Evolutionary conservation across 1,140 invertebrate species (phyloP), one percentile per base, ranked within the genome.

Genomic region (Euura lappo): DNA sequence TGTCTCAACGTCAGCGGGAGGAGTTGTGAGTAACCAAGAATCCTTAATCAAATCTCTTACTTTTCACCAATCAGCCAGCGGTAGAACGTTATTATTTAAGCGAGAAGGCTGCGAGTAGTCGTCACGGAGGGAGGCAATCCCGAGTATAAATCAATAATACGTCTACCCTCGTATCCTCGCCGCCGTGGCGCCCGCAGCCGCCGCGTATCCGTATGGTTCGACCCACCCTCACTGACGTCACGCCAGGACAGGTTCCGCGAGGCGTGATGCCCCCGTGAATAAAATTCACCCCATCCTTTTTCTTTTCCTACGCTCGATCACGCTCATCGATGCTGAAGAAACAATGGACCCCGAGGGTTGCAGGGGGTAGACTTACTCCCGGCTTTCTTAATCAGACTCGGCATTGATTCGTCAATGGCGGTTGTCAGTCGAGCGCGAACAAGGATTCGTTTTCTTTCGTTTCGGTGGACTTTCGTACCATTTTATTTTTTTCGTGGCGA

Each of bases 1-100:
- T 99, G 91, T 98, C 97, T 89, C 97, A 98, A 93, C 94, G 96
- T 90, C 97, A 99, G 93, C 94, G 95, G 92, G 97, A 99, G 93
- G 97, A 99, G 93, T 92, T 99, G 97, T 98, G 91, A 97, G 97
- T 94, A 80, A 65, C 43, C 65, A 1, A 7, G 4, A 66, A 60
- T 69, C 70, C 11, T 11, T n/a, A 70, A 68, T 71, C 45, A 71
- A 44, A 71, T 10, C 28, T 10, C 11, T 13, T 6, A 11, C 43
- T 47, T 68, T 72, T 69, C 10, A 28, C 28, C 28, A 67, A 68
- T 10, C 11, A 11, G 11, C 8, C 3, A 8, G n/a, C 64, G 8
- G 67, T 43, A 7, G 46, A 46, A 46, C 69, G 73, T 69, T 75
- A 68, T 51, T 68, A 51, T 42, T 74, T n/a, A 7, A n/a, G 72